Base-by-base conservation (phyloP, 2,888 invertebrate genomes). In the Psylliodes chrysocephalus region DNA sequence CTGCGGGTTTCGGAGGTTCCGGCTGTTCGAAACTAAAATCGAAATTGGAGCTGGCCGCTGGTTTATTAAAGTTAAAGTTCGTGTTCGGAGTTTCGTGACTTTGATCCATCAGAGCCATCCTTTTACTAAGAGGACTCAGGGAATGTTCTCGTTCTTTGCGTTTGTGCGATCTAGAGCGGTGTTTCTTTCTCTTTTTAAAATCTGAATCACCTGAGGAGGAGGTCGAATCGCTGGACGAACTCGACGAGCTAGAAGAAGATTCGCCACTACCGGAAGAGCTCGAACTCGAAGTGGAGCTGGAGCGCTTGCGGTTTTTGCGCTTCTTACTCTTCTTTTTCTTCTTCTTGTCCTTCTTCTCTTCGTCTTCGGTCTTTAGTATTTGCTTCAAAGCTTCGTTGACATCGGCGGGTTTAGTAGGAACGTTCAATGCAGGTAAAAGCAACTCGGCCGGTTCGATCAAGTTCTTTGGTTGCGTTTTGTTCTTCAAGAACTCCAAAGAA, bases 111-210 rank as follows among this genome's bases (percentile, higher is more conserved):
- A 90, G 86, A 17, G 91, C 92, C 91, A 93, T 91, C 8, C 93
- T 88, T 79, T 93, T 93, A 82, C 92, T 93, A 25, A 93, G 84
- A 1, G 93, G 93, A 28, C 93, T 93, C 52, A 93, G 82, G 0
- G 93, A 93, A 6, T 89, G 88, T 74, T 90, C 89, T 0, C 71
- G 67, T 55, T 89, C 87, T 78, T 88, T 87, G 76, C 86, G 85
- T 75, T 84, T 84, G 66, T 78, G 79, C 0, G 86, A 85, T 54
- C 86, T 84, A 52, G 73, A 74, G 25, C 86, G 84, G 60, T 86
- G 86, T 77, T 88, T 88, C 82, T 88, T 88, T 22, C 78, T 75
- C 63, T 83, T 82, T 70, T 82, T 82, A 65, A 82, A 82, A 63
- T 83, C 83, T 10, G 90, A 89, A 38, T 89, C 89, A 12, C 89